Evolutionary conservation across 2,113 vertebrate genomes (phyloP).

Genomic region (Sarotherodon lohbergeri): DNA sequence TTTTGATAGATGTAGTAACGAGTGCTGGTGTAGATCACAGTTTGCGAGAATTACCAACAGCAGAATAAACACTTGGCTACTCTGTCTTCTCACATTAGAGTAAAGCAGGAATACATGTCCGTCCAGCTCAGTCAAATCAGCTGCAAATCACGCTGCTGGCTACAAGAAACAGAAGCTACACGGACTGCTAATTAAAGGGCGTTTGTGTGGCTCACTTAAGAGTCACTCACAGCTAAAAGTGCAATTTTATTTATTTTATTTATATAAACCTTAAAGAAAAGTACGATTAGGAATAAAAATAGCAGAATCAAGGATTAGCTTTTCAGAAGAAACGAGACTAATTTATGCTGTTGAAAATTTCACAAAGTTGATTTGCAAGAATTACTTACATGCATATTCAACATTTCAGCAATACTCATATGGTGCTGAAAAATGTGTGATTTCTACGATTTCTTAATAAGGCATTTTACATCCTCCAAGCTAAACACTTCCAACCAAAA

Average conservation of each 20-base stretch:
- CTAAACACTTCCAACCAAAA: neutral
- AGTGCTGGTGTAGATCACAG: constrained; percentile 2
- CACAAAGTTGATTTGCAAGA: neutral
- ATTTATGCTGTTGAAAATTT: neutral
- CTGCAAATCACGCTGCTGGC: neutral
- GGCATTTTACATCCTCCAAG: neutral
- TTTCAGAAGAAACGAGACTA: neutral
- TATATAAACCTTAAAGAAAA: neutral
- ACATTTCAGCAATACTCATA: neutral
- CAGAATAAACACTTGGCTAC: constrained; percentile 2
- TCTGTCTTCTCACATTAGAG: constrained; percentile 7
- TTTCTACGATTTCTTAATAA: neutral
- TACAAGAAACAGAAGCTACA: neutral
- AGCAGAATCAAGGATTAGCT: neutral
- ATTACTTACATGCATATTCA: neutral
- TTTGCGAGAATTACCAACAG: constrained; percentile 11
- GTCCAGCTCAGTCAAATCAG: neutral
- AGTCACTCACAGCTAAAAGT: neutral
- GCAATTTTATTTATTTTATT: neutral
- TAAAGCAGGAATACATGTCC: neutral
- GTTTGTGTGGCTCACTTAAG: neutral
- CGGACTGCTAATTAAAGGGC: neutral
- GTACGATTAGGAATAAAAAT: neutral
- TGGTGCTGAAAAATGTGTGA: neutral
- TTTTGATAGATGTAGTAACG: neutral